Conservation (phyloP, 2,113 vertebrate species). For the Propithecus coquereli region DNA sequence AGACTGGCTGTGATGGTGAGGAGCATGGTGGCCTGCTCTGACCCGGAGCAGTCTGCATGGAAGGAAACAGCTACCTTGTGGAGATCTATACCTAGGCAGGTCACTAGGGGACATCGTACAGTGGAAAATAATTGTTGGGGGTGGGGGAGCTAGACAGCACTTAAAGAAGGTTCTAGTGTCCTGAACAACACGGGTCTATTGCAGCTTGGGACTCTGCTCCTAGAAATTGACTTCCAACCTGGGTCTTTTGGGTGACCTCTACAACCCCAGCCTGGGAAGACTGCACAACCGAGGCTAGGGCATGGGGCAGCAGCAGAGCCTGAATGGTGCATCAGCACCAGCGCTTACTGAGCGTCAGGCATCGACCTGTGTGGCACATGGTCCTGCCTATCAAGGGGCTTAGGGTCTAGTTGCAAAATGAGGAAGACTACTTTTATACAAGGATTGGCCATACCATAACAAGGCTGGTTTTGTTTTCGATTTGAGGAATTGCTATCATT, state of each 20-base stretch:
- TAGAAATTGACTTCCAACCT: neutral
- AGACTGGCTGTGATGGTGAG: neutral
- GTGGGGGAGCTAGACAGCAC: neutral
- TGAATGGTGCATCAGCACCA: neutral
- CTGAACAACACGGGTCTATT: neutral
- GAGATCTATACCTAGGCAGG: neutral
- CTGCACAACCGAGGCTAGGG: rapidly evolving
- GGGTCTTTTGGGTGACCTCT: neutral
- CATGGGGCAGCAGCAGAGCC: rapidly evolving
- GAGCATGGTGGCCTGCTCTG: neutral
- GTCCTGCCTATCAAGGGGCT: no score
- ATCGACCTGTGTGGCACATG: neutral
- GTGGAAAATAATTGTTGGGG: neutral
- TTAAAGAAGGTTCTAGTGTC: neutral
- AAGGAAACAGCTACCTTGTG: neutral
- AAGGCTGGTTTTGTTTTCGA: neutral
- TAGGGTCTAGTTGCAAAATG: neutral
- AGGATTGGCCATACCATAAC: neutral
- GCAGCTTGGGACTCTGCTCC: neutral
- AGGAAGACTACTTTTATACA: neutral
- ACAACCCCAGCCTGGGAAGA: neutral
- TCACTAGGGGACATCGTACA: neutral
- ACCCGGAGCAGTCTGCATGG: neutral
- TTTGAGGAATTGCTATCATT: neutral
- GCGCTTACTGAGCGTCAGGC: neutral